Evolutionary conservation across 1,140 invertebrate genomes (phyloP), one percentile per base, ranked within the genome.

Genomic region (Papilio aristodemus): DNA sequence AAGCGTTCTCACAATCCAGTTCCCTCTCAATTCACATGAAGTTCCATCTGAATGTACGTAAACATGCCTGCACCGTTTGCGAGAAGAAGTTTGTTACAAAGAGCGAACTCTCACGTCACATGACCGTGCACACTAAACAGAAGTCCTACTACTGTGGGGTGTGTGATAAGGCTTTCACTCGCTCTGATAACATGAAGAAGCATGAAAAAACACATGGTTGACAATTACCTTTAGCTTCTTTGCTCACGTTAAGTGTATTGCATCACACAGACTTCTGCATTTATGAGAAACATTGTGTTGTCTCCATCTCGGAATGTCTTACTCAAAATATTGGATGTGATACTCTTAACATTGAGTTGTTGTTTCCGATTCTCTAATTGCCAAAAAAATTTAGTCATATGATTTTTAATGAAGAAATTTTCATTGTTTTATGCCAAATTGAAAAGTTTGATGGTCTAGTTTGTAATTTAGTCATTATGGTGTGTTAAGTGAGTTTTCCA

Each of bases 21-120:
- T 93, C 92, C 62, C 79, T 94, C 1, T 94, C 93, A 69, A 93
- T 94, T 60, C 94, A 94, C 76, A 94, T 93, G 93, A 93, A 94
- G 79, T 93, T 94, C 54, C 94, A 94, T 77, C 81, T 94, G 2
- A 95, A 94, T 66, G 89, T 93, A 0, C 85, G 91, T 19, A 92
- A 92, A 73, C 91, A 92, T 85, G 87, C 86, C 13, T 92, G 92
- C 74, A 91, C 91, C 6, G 86, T 92, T 14, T 94, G 93, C 79
- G 93, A 93, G 71, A 94, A 94, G 76, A 93, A 93, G 39, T 94
- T 93, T 84, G 92, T 93, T 37, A 93, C 93, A n/a, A 94, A 94
- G 75, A 93, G 92, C 86, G 92, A 93, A 73, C 79, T 94, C 36
- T 93, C 93, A 43, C 88, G 93, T 54, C 93, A 94, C 67, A 93